Evolutionary conservation across 2,888 invertebrate genomes (phyloP), one percentile per base, ranked within the genome.

Genomic region (Amblyjoppa fuscipennis): DNA sequence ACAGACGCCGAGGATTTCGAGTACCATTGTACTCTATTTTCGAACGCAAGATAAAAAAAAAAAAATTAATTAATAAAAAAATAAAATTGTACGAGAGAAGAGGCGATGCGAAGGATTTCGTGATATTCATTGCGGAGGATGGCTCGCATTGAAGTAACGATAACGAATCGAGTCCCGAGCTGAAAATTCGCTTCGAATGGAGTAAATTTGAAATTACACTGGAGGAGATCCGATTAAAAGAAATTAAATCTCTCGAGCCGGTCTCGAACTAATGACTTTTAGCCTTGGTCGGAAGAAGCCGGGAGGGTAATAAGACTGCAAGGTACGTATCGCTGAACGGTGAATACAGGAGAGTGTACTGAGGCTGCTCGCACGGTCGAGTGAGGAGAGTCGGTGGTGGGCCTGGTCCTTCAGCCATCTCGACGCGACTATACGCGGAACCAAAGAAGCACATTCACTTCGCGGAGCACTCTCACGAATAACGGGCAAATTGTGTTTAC

Each of bases 401-500:
- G 53, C 16, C 66, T 20, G 45, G 68, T 78, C 73, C 77, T 81
- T 78, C 73, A 69, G 78, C 68, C 78, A 78, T 75, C 77, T 73
- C 73, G 81, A 77, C 56, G 69, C 73, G 73, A 79, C 70, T 83
- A 64, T 34, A 49, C 78, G 41, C 20, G n/a, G n/a, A 71, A 85
- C 76, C 70, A 49, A 76, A 84, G 73, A 73, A 80, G 61, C 71
- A 75, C 75, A 81, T 84, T 81, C 71, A 73, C 71, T 76, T 76
- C 59, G 56, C 76, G 28, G 59, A 71, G 84, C 76, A 73, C 71
- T 80, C 81, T 77, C 76, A 45, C 76, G 77, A 76, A 76, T 81
- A 83, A 70, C 75, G 66, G 75, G 59, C 79, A 83, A 79, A 82
- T 83, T 79, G 85, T 79, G 79, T 85, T 83, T 83, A 74, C 83